A percentile compares a stretch with the other conserved stretches of the same genome.
phyloP scores from a whole-genome alignment of 2,888 invertebrate species.

The Antheraea yamamai region DNA sequence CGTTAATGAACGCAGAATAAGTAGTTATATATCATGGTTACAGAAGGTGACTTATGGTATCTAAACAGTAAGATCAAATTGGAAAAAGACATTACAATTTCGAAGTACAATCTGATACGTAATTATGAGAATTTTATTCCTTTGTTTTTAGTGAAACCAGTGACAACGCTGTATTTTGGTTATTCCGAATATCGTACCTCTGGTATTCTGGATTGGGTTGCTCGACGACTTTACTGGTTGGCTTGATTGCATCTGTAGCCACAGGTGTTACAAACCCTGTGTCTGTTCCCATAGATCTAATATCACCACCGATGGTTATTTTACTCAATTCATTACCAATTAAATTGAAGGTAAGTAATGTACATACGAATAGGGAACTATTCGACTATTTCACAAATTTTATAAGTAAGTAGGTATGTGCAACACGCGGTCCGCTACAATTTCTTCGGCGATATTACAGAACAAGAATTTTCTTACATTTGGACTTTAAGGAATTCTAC shows the following conservation, averaged over 20 bases:
- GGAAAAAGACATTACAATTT: too few species aligned
- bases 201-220: slow-evolving; percentile 95
- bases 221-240: slow-evolving; percentile 86
- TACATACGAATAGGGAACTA: not conserved
- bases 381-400: not conserved
- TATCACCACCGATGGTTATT: slow-evolving; percentile 85
- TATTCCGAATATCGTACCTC: slow-evolving; percentile 92
- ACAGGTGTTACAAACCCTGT: slow-evolving; percentile 84
- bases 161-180: slow-evolving; percentile 65
- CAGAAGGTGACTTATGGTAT: too few species aligned
- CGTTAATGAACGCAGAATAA: too few species aligned
- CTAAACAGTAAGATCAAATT: too few species aligned
- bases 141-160: slow-evolving; percentile 15
- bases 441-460: too few species aligned
- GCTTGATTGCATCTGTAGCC: slow-evolving; percentile 86
- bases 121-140: not conserved
- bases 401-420: too few species aligned
- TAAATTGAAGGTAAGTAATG: slow-evolving; percentile 63
- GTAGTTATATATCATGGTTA: too few species aligned
- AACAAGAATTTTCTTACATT: too few species aligned
- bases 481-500: too few species aligned
- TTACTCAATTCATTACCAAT: slow-evolving; percentile 78
- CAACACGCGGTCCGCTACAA: too few species aligned
- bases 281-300: slow-evolving; percentile 84
- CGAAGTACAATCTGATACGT: not conserved